Conservation (phyloP, 2,113 vertebrate genomes). For the Physeter macrocephalus region DNA sequence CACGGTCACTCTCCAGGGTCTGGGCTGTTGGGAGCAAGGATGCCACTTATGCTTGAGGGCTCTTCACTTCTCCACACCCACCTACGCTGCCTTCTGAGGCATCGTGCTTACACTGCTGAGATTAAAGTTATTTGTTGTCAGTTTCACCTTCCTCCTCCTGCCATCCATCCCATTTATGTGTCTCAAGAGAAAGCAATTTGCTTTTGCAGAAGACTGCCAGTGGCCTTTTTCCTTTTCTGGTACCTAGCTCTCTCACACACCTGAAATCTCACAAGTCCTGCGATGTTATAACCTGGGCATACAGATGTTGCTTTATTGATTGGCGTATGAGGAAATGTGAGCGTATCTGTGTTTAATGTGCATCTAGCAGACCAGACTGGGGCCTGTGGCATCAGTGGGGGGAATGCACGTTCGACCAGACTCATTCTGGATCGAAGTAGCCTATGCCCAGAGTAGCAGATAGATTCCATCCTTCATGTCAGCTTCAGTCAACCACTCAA, state of each 20-base stretch:
- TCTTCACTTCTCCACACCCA: not conserved
- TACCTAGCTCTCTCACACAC: not conserved
- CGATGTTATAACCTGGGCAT: not conserved
- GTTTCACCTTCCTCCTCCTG: not conserved
- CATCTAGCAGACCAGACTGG: not conserved
- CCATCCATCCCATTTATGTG: not conserved
- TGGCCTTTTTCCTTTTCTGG: not conserved
- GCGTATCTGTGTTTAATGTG: not conserved
- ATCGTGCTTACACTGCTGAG: not conserved
- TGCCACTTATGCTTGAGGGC: not conserved
- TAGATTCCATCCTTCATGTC: not conserved
- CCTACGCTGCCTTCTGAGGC: not conserved
- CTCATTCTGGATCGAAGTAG: not conserved
- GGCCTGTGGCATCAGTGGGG: not conserved
- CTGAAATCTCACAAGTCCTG: not conserved
- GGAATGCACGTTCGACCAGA: not conserved
- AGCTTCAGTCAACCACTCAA: not conserved
- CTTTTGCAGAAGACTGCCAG: not conserved
- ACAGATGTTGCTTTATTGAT: not conserved
- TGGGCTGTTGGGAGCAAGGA: not conserved
- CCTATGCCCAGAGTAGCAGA: not conserved
- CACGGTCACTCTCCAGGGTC: not conserved
- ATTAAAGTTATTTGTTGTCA: not conserved
- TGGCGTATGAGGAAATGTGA: not conserved
- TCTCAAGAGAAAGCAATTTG: conserved; percentile 5